phyloP scores from a whole-genome alignment of 2,888 invertebrate genomes.

The Rhamphomyia laevipes region DNA sequence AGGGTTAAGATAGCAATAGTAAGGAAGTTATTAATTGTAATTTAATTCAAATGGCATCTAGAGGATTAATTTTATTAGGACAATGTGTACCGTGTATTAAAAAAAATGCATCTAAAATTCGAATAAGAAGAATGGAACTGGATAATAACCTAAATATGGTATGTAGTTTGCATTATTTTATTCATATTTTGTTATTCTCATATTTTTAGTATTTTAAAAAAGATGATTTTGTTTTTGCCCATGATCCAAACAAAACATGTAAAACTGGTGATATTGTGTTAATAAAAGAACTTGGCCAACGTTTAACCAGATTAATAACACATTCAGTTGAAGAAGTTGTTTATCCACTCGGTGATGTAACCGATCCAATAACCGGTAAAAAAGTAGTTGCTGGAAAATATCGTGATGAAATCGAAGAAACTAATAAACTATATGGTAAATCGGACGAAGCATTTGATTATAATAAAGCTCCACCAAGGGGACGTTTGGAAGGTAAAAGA shows the following conservation, averaged over 20 bases:
- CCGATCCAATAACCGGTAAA: slow-evolving; percentile 75
- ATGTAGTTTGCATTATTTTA: slow-evolving; percentile 16
- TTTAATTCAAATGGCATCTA: too few relatives aligned
- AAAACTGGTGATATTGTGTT: slow-evolving; percentile 76
- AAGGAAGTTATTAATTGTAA: too few relatives aligned
- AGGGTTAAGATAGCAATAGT: too few relatives aligned
- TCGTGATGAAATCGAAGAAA: slow-evolving; percentile 60
- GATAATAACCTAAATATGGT: slow-evolving; percentile 72
- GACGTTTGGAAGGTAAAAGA: slow-evolving; percentile 69
- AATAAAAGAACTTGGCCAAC: slow-evolving; percentile 59
- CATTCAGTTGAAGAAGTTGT: slow-evolving; percentile 70
- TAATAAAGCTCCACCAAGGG: slow-evolving; percentile 62
- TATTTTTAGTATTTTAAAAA: slow-evolving; percentile 63
- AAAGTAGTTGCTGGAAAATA: slow-evolving; percentile 61
- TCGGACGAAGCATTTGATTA: slow-evolving; percentile 59
- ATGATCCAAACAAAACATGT: slow-evolving; percentile 64
- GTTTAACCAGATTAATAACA: slow-evolving; percentile 62
- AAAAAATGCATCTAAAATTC: slow-evolving; percentile 66
- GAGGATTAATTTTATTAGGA: slow-evolving; percentile 44
- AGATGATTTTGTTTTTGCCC: slow-evolving; percentile 58
- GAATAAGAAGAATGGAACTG: slow-evolving; percentile 59
- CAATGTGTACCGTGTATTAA: slow-evolving; percentile 69
- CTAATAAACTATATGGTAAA: slow-evolving; percentile 57
- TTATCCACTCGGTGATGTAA: slow-evolving; percentile 70
- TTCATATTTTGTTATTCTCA: not conserved